phyloP scores from a whole-genome alignment of 2,888 invertebrate species.

The Ferrisia virgata region DNA sequence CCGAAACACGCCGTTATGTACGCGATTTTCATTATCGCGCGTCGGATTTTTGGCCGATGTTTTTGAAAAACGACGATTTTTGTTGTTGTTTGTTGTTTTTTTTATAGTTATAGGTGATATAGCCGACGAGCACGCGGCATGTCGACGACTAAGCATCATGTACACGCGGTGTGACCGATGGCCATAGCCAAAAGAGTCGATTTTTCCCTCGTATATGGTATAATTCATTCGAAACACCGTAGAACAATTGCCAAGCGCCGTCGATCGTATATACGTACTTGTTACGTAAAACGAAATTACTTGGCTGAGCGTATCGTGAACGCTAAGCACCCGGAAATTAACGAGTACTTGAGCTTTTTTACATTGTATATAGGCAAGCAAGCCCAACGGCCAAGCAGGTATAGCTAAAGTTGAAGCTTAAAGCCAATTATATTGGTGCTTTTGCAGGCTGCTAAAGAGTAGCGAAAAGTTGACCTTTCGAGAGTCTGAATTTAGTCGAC shows the following conservation, averaged over 20 bases:
- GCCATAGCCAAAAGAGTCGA: slow-evolving; percentile 3
- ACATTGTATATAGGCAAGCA: neutral
- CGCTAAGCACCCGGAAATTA: slow-evolving; percentile 22
- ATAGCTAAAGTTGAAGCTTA: neutral
- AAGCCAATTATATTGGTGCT: neutral
- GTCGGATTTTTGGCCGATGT: neutral
- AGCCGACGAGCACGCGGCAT: neutral
- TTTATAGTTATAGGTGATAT: neutral
- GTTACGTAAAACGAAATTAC: neutral
- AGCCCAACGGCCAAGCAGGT: neutral
- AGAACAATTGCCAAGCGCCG: neutral
- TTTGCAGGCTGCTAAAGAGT: neutral
- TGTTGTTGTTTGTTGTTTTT: too few relatives aligned
- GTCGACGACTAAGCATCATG: neutral
- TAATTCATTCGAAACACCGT: slow-evolving; percentile 16
- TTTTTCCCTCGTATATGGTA: slow-evolving; percentile 21
- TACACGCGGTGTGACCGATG: slow-evolving; percentile 8
- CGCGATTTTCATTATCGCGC: slow-evolving; percentile 15
- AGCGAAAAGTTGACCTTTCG: neutral
- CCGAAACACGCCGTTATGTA: neutral
- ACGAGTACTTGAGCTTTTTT: slow-evolving; percentile 26
- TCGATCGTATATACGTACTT: neutral
- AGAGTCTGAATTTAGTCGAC: neutral
- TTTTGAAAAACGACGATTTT: neutral
- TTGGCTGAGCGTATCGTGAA: neutral